Conservation (phyloP, 2,888 invertebrate species). For the Gnatocerus cornutus region DNA sequence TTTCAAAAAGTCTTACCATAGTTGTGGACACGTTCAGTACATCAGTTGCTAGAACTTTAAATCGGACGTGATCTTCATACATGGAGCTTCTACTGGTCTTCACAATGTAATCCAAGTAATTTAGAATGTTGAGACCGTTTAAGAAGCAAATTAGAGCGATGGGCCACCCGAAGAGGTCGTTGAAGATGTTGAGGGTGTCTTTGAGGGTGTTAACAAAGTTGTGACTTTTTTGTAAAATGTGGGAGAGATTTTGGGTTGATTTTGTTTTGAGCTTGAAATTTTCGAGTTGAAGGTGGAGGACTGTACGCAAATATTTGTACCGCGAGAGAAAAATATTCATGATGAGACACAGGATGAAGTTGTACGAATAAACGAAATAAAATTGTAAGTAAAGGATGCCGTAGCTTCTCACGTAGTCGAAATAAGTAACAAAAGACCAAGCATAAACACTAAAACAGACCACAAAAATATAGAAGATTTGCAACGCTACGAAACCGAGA, state of each 20-base stretch:
- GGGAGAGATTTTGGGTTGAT: neutral
- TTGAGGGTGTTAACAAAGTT: neutral
- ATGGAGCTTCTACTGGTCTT: too few relatives aligned
- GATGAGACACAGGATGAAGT: neutral
- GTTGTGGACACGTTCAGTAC: neutral
- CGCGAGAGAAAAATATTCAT: neutral
- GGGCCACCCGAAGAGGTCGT: conserved; percentile 3
- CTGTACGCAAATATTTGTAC: neutral
- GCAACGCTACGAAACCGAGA: neutral
- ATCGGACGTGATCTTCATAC: too few relatives aligned
- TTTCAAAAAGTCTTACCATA: neutral
- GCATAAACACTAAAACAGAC: neutral
- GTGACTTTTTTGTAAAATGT: neutral
- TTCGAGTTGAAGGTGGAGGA: neutral
- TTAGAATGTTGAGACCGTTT: neutral
- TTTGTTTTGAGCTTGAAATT: neutral
- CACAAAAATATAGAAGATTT: neutral
- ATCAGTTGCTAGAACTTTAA: neutral
- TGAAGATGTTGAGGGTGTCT: neutral
- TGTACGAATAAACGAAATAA: conserved; percentile 7
- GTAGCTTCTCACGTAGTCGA: neutral
- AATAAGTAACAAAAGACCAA: neutral
- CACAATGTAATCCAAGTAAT: conserved; percentile 6
- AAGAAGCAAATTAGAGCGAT: neutral
- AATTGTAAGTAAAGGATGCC: neutral